Evolutionary conservation across 2,797 vertebrate species (phyloP), one percentile per base, ranked within the genome.

Genomic region (Dermochelys coriacea): DNA sequence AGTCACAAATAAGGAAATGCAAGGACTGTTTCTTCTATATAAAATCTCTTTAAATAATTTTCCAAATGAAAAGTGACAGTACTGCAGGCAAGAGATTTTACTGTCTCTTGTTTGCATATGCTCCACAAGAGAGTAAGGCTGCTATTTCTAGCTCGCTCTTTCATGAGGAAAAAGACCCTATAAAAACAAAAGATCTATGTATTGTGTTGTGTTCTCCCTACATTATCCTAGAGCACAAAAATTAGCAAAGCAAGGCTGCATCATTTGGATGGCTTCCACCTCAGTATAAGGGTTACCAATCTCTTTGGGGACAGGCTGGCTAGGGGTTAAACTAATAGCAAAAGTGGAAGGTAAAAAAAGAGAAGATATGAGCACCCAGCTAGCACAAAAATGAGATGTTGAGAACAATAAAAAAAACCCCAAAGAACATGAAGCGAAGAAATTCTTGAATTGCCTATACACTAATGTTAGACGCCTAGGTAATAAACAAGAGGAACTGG

Each of bases 61-160:
- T 95, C 75, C 52, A 78, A 91, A 88, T 88, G 2, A 93, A 92
- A 90, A 89, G 52, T 80, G 91, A 82, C 83, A 82, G 29, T 61
- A 55, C 12, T 49, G 34, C 41, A 82, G 75, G 80, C 75, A 94
- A 93, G 14, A 94, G 5, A 89, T 25, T 82, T 15, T 92, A 57
- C 61, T 78, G 49, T n/a, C 78, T 57, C 51, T 91, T 91, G 23
- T 95, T 93, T 96, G 75, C 79, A n/a, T 93, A 77, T 85, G 37
- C 64, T 95, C 27, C 83, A 45, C 27, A 84, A 52, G 52, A 95
- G 88, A 94, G 8, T 31, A 64, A 94, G 93, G 37, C 29, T 47
- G 80, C 41, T 57, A 85, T 88, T 71, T 80, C 71, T 41, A 91
- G 84, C 57, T 71, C 55, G 86, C 61, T 51, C 9, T 93, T 94